Evolutionary conservation across 2,888 invertebrate species (phyloP).

Genomic region (Sphecodes monilicornis): DNA sequence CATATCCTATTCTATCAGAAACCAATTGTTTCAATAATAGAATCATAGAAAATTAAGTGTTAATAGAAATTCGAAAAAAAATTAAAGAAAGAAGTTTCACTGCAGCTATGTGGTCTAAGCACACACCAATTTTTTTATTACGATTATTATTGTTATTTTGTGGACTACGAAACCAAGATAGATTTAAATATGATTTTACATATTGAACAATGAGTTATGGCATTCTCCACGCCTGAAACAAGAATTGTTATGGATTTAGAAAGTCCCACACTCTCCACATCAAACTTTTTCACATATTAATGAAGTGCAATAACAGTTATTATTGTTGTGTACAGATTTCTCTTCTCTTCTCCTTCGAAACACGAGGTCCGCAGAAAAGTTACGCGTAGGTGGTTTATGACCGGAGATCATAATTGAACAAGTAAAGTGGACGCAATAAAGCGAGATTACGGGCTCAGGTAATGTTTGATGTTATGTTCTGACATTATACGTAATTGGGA

Average conservation of each 20-base stretch:
- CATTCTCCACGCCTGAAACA: not conserved
- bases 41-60: too few relatives aligned
- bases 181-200: not conserved
- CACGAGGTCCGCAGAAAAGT: not conserved
- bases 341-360: not conserved
- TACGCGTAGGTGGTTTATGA: slow-evolving; percentile 5
- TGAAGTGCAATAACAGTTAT: not conserved
- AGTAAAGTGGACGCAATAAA: slow-evolving; percentile 4
- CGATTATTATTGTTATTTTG: not conserved
- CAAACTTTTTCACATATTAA: not conserved
- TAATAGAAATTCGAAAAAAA: too few relatives aligned
- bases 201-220: not conserved
- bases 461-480: slow-evolving; percentile 6
- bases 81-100: too few relatives aligned
- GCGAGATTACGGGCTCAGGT: not conserved
- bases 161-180: too few relatives aligned
- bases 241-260: not conserved
- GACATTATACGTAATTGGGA: slow-evolving; percentile 19
- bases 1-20: too few relatives aligned
- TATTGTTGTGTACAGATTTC: not conserved
- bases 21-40: too few relatives aligned
- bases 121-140: too few relatives aligned
- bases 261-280: not conserved
- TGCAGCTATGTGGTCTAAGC: too few relatives aligned
- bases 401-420: slow-evolving; percentile 15